phyloP scores from a whole-genome alignment of 92 coral and sea anemone species.

The Parazoanthus darwini region DNA sequence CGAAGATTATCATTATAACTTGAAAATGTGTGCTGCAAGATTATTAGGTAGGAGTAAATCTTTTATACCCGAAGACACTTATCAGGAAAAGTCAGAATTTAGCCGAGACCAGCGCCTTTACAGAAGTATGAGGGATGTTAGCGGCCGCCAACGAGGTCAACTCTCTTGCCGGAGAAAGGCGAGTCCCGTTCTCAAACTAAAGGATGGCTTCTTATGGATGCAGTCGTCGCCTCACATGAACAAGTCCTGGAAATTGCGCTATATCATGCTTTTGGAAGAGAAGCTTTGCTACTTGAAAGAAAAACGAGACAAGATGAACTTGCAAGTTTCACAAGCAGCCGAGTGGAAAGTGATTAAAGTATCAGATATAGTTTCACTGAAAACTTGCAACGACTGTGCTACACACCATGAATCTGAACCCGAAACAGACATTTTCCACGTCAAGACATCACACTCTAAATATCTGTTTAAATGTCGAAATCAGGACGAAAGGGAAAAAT shows the following conservation, averaged over 20 bases:
- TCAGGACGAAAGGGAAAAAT: slow-evolving; percentile 34
- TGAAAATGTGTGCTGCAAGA: neutral
- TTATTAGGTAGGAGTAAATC: neutral
- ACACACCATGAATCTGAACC: neutral
- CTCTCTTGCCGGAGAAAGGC: slow-evolving; percentile 3
- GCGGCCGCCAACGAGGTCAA: neutral
- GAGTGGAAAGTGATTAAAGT: slow-evolving; percentile 33
- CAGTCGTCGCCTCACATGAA: slow-evolving; percentile 14
- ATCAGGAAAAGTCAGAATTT: neutral
- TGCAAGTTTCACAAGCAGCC: slow-evolving; percentile 12
- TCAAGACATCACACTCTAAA: slow-evolving; percentile 38
- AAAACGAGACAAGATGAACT: slow-evolving; percentile 37
- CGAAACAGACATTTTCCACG: slow-evolving; percentile 12
- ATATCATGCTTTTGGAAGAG: slow-evolving; percentile 34
- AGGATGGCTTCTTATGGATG: slow-evolving; percentile 39
- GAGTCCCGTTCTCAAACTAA: neutral
- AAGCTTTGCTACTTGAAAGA: slow-evolving; percentile 41
- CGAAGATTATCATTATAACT: neutral
- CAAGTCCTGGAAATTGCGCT: slow-evolving; percentile 37
- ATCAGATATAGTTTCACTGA: slow-evolving; percentile 22
- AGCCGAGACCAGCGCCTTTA: slow-evolving; percentile 10
- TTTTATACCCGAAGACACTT: neutral
- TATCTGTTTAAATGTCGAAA: slow-evolving; percentile 22
- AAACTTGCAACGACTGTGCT: neutral
- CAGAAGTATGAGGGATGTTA: slow-evolving; percentile 14